Evolutionary conservation across 1,140 invertebrate genomes (phyloP), one percentile per base, ranked within the genome.

Genomic region (Lamellibrachia luymesi): DNA sequence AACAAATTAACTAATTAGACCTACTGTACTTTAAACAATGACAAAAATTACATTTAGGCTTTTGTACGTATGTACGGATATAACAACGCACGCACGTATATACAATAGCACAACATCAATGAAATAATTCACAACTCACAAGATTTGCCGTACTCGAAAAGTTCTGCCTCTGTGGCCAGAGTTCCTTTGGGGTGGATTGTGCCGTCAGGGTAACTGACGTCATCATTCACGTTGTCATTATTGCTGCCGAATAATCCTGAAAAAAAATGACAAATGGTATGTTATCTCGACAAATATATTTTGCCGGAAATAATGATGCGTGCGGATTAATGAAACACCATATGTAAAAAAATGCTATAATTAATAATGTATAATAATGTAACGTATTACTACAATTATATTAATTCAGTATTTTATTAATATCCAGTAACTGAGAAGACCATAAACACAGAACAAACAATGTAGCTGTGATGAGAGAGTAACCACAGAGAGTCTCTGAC

Each of bases 221-320:
- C 90, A 38, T 91, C 50, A 91, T 91, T 49, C 5, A 50, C 50
- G 90, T 50, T 91, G 27, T 25, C 90, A 38, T 91, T 51, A n/a
- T 91, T 91, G 10, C 49, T 91, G 38, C 90, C 90, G 50, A 91
- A 91, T 91, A 91, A 91, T 50, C 90, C 90, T 80, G 64, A 80
- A 0, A 80, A 80, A 56, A 8, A 2, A 2, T 80, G 64, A 80
- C 64, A 80, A 80, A 80, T 22, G 64, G 4, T 2, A 80, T 2
- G 25, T 80, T 80, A 80, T 80, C 25, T 80, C 64, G 25, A 17
- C 64, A 17, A 38, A 38, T 38, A 38, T 38, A 38, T 38, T 38
- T 38, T 0, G 38, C 38, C 38, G 38, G 38, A 38, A 38, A 38
- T 38, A 38, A 38, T 80, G 64, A 17, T 22, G 64, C 64, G 25